Percentiles rank a stretch among this genome's conserved stretches.
phyloP scores from a whole-genome alignment of 2,113 vertebrate species.

The Clarias batrachus region DNA sequence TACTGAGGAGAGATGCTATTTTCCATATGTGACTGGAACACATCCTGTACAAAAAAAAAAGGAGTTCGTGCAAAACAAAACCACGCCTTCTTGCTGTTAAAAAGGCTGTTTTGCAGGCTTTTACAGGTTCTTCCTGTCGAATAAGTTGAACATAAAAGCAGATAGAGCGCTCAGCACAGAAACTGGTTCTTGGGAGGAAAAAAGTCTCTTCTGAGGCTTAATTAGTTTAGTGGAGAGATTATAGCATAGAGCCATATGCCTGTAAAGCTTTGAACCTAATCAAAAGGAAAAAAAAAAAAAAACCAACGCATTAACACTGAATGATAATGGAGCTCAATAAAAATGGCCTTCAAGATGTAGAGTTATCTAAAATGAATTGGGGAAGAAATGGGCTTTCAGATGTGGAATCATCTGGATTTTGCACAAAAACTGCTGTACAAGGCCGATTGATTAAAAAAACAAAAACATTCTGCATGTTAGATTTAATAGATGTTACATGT shows the following conservation, averaged over 20 bases:
- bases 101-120: slow-evolving; percentile 52
- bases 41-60: slow-evolving; percentile 69
- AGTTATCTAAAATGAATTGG: neutral
- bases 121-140: slow-evolving; percentile 69
- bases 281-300: slow-evolving; percentile 9
- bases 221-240: slow-evolving; percentile 57
- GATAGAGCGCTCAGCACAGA: slow-evolving; percentile 54
- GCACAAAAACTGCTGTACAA: neutral
- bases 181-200: slow-evolving; percentile 46
- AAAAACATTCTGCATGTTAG: too few relatives aligned
- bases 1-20: slow-evolving; percentile 41
- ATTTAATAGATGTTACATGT: neutral
- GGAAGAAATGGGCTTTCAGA: neutral
- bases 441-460: neutral
- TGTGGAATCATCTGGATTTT: neutral
- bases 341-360: neutral
- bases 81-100: slow-evolving; percentile 66
- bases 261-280: slow-evolving; percentile 47
- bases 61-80: slow-evolving; percentile 61
- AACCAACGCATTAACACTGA: neutral
- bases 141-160: slow-evolving; percentile 62
- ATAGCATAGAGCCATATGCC: slow-evolving; percentile 55
- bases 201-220: slow-evolving; percentile 54
- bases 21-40: slow-evolving; percentile 47
- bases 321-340: slow-evolving; percentile 14